These are phyloP conservation scores for Cataglyphis rosenhaueri DNA, from an alignment of 2,888 invertebrate species.

Conservation along the genomic window DNA sequence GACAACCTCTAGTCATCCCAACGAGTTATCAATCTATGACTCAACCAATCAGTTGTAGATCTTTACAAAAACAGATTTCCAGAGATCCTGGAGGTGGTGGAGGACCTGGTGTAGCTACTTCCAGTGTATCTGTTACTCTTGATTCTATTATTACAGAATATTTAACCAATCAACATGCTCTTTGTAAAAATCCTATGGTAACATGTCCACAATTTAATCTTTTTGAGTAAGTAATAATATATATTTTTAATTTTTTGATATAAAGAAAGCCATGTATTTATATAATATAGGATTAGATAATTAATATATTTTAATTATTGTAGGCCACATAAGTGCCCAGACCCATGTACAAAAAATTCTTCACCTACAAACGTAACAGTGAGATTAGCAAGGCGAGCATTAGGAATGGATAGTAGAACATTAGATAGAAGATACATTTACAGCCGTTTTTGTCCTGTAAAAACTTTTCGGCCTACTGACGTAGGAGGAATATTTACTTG, in stretches of 20 bases:
- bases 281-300: background rate
- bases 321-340: constrained; percentile 98
- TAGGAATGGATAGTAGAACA: constrained; percentile 88
- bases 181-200: constrained; percentile 98
- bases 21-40: constrained; percentile 61
- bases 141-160: constrained; percentile 98
- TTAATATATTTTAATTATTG: constrained; percentile 39
- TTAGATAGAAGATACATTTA: constrained; percentile 94
- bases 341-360: constrained; percentile 90
- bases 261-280: background rate
- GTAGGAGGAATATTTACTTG: constrained; percentile 92
- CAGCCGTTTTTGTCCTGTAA: constrained; percentile 92
- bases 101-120: constrained; percentile 78
- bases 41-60: constrained; percentile 82
- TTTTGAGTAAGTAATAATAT: constrained; percentile 90
- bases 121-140: constrained; percentile 88
- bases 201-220: constrained; percentile 99
- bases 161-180: constrained; percentile 98
- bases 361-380: constrained; percentile 91
- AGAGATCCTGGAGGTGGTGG: constrained; percentile 83
- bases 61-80: constrained; percentile 87
- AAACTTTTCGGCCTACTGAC: constrained; percentile 90
- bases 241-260: background rate
- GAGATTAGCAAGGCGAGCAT: constrained; percentile 79
- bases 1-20: constrained; percentile 67